Evolutionary conservation across 2,113 vertebrate genomes (phyloP).

Genomic region (Dasyprocta punctata): DNA sequence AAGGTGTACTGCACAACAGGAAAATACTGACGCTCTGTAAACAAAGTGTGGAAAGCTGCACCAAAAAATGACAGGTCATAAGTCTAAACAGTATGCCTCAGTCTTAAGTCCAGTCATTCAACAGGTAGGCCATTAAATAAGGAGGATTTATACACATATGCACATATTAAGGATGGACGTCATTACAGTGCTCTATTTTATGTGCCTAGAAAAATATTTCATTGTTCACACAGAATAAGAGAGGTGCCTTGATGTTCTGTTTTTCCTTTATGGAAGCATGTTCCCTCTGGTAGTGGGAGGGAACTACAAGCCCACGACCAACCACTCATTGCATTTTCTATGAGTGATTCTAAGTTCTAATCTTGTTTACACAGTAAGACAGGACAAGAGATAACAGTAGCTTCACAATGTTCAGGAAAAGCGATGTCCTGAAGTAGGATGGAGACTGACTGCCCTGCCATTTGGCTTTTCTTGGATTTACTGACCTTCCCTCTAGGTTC

Average conservation of each 20-base stretch:
- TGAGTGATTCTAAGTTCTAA: neutral
- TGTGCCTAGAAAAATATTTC: too few species aligned
- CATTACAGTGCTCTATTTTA: too few species aligned
- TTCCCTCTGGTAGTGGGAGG: neutral
- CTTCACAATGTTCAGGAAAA: neutral
- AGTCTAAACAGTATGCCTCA: too few species aligned
- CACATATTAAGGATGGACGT: too few species aligned
- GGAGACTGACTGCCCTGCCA: neutral
- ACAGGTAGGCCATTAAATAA: too few species aligned
- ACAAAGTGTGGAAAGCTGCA: too few species aligned
- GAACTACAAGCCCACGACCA: neutral
- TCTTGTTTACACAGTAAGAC: neutral
- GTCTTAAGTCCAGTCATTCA: too few species aligned
- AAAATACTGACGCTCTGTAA: too few species aligned
- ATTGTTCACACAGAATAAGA: too few species aligned
- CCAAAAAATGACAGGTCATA: too few species aligned
- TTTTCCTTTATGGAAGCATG: neutral
- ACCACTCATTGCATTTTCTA: neutral
- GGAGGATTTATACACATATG: too few species aligned
- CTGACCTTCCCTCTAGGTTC: constrained; percentile 56
- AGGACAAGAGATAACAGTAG: neutral
- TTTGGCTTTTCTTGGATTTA: neutral
- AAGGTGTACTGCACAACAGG: too few species aligned
- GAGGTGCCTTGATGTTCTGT: neutral
- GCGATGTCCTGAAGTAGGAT: neutral